Percentiles rank a stretch among this genome's conserved stretches.
phyloP scores from a whole-genome alignment of 2,888 invertebrate species.

The Augiades crinisus region DNA sequence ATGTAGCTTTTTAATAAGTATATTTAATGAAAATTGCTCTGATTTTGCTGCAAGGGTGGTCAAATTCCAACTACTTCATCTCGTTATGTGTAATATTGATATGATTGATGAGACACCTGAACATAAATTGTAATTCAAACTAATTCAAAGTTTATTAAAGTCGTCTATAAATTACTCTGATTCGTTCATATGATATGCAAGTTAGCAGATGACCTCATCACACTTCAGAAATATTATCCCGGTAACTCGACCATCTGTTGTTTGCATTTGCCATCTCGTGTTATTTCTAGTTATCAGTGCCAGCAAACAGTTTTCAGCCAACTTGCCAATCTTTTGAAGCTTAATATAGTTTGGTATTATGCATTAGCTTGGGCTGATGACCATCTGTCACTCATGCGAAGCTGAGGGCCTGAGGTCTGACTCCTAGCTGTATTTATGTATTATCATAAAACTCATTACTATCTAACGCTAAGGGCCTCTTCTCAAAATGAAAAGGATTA shows the following conservation, averaged over 20 bases:
- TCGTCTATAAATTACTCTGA: slow-evolving; percentile 1
- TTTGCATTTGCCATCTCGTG: slow-evolving; percentile 9
- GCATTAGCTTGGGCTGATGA: not conserved
- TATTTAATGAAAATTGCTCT: too few species aligned
- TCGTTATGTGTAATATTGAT: not conserved
- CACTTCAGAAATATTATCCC: slow-evolving; percentile 1
- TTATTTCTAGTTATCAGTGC: slow-evolving; percentile 17
- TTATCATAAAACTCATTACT: too few species aligned
- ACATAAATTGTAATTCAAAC: slow-evolving; percentile 6
- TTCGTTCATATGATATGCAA: not conserved
- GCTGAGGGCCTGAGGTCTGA: too few species aligned
- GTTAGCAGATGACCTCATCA: slow-evolving; percentile 7
- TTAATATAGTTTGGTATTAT: slow-evolving; percentile 8
- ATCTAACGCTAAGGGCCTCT: too few species aligned
- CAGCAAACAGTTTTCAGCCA: slow-evolving; percentile 16
- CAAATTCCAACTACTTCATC: too few species aligned
- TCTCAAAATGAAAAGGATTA: too few species aligned
- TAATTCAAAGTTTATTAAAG: slow-evolving; percentile 3
- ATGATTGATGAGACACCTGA: not conserved
- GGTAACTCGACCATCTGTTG: slow-evolving; percentile 17
- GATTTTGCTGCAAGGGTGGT: too few species aligned
- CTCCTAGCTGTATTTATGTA: too few species aligned
- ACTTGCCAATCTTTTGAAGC: slow-evolving; percentile 8
- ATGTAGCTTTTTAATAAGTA: too few species aligned
- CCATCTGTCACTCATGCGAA: not conserved